Evolutionary conservation across 2,888 invertebrate species (phyloP), one percentile per base, ranked within the genome.

Genomic region (Anoncus sp.): DNA sequence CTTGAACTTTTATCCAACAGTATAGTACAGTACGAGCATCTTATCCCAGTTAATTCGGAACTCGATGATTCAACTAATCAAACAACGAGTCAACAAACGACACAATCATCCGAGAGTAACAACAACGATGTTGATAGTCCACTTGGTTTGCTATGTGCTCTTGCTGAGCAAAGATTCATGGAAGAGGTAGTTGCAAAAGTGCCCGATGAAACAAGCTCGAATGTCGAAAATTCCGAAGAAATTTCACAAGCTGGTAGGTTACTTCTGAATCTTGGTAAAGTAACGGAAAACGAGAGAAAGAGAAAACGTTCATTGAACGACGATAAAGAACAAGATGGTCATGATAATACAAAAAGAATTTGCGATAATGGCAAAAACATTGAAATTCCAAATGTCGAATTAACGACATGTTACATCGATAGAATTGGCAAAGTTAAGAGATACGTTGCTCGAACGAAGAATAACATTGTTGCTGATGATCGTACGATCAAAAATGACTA

Each of bases 1-100:
- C 91, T 97, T 38, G 96, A 97, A 88, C 91, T 97, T 47, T 90
- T 97, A 24, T 97, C 97, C 0, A 97, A 97, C 86, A 97, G 97
- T 88, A 97, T 97, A 76, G 96, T 96, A 71, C 96, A 96, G 84
- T 95, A 95, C 83, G 95, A 95, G 86, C 93, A 93, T 66, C 86
- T 91, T 35, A 88, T 88, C 59, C 89, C 91, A 12, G 85, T 87
- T 83, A 80, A 91, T 49, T 90, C 43, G 27, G 92, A 16, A 43
- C 83, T 86, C 1, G 92, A 92, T 3, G 92, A 92, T 59, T 92
- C 93, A 0, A 91, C 93, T 38, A 86, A 90, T 0, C 87, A 83
- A 51, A 87, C 92, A 0, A 86, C 86, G 18, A 12, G 80, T n/a
- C 86, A 82, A 0, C 92, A 92, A 73, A n/a, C 47, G 74, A 16